Evolutionary conservation across 2,888 invertebrate genomes (phyloP).

Genomic region (Meloe dianella): DNA sequence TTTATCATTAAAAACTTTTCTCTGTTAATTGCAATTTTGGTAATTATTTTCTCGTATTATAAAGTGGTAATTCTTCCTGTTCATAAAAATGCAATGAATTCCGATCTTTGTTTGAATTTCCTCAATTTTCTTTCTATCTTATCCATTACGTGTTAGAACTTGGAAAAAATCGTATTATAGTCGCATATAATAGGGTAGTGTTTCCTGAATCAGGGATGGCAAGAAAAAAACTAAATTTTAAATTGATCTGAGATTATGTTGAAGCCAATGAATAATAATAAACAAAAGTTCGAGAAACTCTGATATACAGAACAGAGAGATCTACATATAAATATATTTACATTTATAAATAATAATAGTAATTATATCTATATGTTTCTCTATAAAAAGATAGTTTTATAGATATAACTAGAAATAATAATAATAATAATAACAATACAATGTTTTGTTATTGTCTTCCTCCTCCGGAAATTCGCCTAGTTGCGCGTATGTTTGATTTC

Average conservation of each 20-base stretch:
- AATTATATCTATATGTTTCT: too few species aligned
- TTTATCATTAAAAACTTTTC: not conserved
- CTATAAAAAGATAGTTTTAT: too few species aligned
- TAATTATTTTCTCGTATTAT: not conserved
- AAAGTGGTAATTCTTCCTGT: not conserved
- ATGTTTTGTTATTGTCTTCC: not conserved
- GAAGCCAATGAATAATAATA: too few species aligned
- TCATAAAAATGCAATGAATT: not conserved
- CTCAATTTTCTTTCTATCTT: not conserved
- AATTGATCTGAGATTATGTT: too few species aligned
- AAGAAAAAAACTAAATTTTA: too few species aligned
- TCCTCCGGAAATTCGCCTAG: slow-evolving; percentile 25
- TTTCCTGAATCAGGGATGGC: too few species aligned
- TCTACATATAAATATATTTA: too few species aligned
- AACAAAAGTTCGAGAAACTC: too few species aligned
- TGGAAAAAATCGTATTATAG: not conserved
- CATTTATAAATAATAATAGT: too few species aligned
- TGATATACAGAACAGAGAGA: too few species aligned
- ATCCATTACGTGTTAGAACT: not conserved
- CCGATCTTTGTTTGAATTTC: not conserved
- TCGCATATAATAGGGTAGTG: too few species aligned
- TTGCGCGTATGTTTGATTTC: slow-evolving; percentile 22
- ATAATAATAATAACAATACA: not conserved
- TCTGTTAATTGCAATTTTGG: too few species aligned
- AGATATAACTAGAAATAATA: not conserved